Conservation (phyloP, 1,140 invertebrate species). For the Condylostylus longicornis region DNA sequence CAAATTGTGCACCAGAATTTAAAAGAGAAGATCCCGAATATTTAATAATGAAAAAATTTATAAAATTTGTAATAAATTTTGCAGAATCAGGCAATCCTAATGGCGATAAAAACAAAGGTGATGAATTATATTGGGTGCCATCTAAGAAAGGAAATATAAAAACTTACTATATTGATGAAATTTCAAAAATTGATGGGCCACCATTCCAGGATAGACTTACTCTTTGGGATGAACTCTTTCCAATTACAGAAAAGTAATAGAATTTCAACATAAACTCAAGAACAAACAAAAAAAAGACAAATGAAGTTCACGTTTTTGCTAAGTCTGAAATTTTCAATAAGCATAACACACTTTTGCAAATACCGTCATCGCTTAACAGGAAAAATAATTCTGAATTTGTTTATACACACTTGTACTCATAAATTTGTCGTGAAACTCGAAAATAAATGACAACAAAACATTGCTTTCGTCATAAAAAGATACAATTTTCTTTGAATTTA, state of each 20-base stretch:
- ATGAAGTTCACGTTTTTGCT: neutral
- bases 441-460: too few species aligned
- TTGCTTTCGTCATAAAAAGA: too few species aligned
- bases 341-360: neutral
- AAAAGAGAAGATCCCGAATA: neutral
- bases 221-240: neutral
- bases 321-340: neutral
- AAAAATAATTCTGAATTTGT: neutral
- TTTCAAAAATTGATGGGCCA: neutral
- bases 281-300: neutral
- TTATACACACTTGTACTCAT: neutral
- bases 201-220: neutral
- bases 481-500: too few species aligned
- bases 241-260: neutral
- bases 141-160: neutral
- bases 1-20: conserved; percentile 16
- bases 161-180: neutral
- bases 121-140: neutral
- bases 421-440: neutral
- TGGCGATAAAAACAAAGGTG: neutral
- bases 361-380: neutral
- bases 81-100: neutral
- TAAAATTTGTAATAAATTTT: neutral
- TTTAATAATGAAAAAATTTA: neutral
- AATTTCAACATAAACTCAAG: neutral